Percentiles rank a stretch among this genome's conserved stretches.
phyloP scores from a whole-genome alignment of 2,113 vertebrate genomes.

The Dasyurus viverrinus region DNA sequence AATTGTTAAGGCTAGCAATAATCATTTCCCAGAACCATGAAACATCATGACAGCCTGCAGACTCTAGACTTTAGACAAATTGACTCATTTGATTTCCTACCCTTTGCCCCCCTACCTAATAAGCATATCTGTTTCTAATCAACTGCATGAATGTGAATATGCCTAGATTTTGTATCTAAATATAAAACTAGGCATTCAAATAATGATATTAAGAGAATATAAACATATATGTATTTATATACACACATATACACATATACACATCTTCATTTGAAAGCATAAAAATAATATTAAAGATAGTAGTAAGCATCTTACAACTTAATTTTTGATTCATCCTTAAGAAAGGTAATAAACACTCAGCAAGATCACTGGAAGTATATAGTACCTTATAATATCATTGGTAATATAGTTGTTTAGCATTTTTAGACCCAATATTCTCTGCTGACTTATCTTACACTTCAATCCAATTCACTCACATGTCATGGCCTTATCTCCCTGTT shows the following conservation, averaged over 20 bases:
- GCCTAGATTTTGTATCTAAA: not conserved
- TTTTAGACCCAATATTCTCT: not conserved
- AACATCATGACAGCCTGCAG: not conserved
- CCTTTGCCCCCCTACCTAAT: not conserved
- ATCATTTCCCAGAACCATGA: not conserved
- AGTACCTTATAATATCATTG: not conserved
- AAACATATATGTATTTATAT: slow-evolving; percentile 1
- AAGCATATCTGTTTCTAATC: not conserved
- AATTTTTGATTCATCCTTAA: not conserved
- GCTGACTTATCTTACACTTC: not conserved
- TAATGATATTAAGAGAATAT: slow-evolving; percentile 12
- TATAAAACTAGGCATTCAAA: not conserved
- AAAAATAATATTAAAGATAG: slow-evolving; percentile 5
- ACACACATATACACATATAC: not conserved
- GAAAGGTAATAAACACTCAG: not conserved
- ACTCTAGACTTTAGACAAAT: not conserved
- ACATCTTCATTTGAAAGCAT: not conserved
- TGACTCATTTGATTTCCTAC: not conserved
- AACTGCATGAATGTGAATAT: not conserved
- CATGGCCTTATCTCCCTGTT: too few species aligned
- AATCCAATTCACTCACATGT: too few species aligned
- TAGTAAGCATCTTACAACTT: slow-evolving; percentile 10
- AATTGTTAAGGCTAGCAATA: slow-evolving; percentile 31
- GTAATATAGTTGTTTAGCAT: not conserved
- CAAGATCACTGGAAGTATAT: not conserved